These are phyloP conservation scores for Macrosiphum euphorbiae DNA, from an alignment of 2,888 invertebrate species.

Conservation along the genomic window DNA sequence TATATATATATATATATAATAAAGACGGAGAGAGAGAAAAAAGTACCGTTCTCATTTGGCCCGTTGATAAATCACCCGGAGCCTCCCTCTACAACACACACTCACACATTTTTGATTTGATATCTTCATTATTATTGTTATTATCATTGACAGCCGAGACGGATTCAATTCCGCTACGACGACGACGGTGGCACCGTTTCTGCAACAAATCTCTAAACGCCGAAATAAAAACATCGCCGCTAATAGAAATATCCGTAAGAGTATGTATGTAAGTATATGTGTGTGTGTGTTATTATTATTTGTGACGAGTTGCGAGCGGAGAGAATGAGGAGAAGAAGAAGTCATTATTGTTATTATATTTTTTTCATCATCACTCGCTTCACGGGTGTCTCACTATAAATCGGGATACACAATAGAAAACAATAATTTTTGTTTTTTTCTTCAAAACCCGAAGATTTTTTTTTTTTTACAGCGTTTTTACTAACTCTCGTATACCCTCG, in stretches of 20 bases:
- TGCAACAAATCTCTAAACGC: conserved; percentile 64
- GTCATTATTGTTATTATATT: conserved; percentile 54
- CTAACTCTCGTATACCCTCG: background rate
- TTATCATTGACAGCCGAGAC: conserved; percentile 62
- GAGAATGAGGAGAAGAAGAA: background rate
- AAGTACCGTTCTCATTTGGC: conserved; percentile 53
- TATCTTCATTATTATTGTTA: conserved; percentile 61
- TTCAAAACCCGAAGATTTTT: conserved; percentile 47
- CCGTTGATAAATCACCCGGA: conserved; percentile 61
- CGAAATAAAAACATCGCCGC: conserved; percentile 49
- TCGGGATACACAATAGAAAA: conserved; percentile 59
- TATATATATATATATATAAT: too few relatives aligned
- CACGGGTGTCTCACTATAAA: conserved; percentile 50
- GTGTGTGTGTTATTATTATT: conserved; percentile 37
- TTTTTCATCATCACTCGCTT: conserved; percentile 21
- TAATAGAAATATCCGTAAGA: conserved; percentile 53
- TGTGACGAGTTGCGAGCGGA: background rate
- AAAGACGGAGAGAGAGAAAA: too few relatives aligned
- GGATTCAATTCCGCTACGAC: conserved; percentile 60
- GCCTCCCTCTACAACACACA: conserved; percentile 4
- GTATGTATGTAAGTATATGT: background rate
- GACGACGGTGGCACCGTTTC: conserved; percentile 57
- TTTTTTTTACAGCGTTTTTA: conserved; percentile 35
- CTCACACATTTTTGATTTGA: conserved; percentile 54
- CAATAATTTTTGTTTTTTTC: conserved; percentile 55